Conservation (phyloP, 2,888 invertebrate species). For the Nemotelus nigrinus region DNA sequence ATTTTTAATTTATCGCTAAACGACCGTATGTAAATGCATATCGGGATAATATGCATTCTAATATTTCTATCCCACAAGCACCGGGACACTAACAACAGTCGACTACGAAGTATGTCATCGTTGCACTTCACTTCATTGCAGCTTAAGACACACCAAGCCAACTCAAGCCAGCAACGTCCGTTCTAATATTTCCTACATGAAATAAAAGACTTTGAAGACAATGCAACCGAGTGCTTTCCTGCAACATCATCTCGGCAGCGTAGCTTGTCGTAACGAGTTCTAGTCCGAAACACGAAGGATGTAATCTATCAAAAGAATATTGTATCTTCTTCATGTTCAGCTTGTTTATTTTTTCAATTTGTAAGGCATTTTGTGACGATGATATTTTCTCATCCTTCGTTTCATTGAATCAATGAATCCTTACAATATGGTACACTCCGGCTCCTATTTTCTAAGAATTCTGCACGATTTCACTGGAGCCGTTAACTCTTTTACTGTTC, state of each 20-base stretch:
- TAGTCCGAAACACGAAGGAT: slow-evolving; percentile 12
- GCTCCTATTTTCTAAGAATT: background rate
- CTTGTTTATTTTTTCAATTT: slow-evolving; percentile 24
- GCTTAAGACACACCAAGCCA: too few species aligned
- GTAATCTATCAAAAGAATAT: slow-evolving; percentile 24
- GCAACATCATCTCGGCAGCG: background rate
- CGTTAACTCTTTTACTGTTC: slow-evolving; percentile 4
- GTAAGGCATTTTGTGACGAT: background rate
- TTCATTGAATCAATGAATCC: slow-evolving; percentile 2
- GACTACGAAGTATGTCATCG: too few species aligned
- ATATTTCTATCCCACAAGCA: too few species aligned
- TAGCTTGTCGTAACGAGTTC: background rate
- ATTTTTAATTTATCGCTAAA: too few species aligned
- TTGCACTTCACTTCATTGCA: too few species aligned
- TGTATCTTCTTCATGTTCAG: background rate
- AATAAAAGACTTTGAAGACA: background rate
- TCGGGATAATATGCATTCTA: too few species aligned
- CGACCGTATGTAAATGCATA: too few species aligned
- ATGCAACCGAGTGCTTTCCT: background rate
- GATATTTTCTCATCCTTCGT: background rate
- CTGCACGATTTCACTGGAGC: slow-evolving; percentile 1
- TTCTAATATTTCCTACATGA: background rate
- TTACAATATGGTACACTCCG: too few species aligned
- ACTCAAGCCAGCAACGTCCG: background rate
- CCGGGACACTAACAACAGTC: too few species aligned